Conservation (phyloP, 2,113 vertebrate genomes). For the Neoarius graeffei region DNA sequence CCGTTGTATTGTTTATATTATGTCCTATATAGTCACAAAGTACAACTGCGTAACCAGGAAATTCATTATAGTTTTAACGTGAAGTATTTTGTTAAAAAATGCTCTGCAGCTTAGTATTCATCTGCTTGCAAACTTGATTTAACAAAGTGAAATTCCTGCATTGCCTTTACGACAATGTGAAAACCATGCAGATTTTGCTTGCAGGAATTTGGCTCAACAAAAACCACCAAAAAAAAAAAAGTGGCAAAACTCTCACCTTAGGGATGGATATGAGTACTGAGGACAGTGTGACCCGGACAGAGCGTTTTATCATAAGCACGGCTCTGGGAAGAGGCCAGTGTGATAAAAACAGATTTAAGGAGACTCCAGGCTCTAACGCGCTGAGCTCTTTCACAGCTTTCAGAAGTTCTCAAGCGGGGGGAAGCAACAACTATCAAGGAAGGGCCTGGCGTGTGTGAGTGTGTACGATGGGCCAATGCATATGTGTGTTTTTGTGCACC, state of each 20-base stretch:
- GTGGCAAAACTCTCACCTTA: conserved; percentile 34
- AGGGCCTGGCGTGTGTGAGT: conserved; percentile 55
- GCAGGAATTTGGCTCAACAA: background rate
- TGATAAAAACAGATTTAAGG: conserved; percentile 54
- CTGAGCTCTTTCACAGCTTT: conserved; percentile 66
- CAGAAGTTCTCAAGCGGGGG: conserved; percentile 55
- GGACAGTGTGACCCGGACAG: conserved; percentile 40
- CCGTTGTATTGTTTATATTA: no score
- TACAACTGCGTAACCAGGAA: no score
- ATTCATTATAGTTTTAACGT: no score
- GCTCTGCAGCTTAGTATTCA: background rate
- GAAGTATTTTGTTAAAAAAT: background rate
- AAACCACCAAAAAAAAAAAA: conserved; percentile 15
- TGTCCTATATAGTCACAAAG: no score
- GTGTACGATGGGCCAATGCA: conserved; percentile 10
- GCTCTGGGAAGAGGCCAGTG: conserved; percentile 32
- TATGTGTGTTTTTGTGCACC: conserved; percentile 53
- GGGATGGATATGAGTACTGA: conserved; percentile 18
- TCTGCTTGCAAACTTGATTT: background rate
- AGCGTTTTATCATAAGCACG: conserved; percentile 34
- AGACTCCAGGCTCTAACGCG: conserved; percentile 67
- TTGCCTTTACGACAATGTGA: background rate
- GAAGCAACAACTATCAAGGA: conserved; percentile 63
- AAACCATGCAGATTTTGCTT: background rate
- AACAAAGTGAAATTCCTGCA: background rate